phyloP scores from a whole-genome alignment of 2,797 vertebrate species.

The Oreochromis mossambicus region DNA sequence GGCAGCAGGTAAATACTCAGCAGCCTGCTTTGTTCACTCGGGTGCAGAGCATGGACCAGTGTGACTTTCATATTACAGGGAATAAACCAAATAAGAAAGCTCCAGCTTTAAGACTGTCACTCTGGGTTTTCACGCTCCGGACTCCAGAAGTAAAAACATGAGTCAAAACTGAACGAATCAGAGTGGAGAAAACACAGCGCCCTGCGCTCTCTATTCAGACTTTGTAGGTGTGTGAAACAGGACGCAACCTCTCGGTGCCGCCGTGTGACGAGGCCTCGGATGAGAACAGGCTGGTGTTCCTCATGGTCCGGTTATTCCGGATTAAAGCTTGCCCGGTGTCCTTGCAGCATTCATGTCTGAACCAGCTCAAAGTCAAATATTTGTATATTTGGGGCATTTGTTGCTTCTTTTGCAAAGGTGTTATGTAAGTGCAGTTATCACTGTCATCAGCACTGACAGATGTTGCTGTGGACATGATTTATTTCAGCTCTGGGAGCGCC shows the following conservation, averaged over 20 bases:
- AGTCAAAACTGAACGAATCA: not conserved
- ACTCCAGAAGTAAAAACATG: not conserved
- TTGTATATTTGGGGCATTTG: not conserved
- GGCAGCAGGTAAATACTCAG: not conserved
- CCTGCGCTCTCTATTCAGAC: not conserved
- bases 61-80: not conserved
- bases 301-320: not conserved
- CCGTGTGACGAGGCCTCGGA: not conserved
- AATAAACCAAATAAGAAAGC: not conserved
- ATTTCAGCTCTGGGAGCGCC: not conserved
- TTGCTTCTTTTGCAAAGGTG: rapidly evolving
- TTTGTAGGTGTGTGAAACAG: not conserved
- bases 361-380: not conserved
- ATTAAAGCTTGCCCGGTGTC: not conserved
- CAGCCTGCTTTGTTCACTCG: not conserved
- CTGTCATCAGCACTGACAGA: not conserved
- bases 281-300: not conserved
- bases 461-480: not conserved
- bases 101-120: not conserved
- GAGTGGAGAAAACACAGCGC: not conserved
- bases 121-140: not conserved
- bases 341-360: not conserved
- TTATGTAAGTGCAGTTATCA: not conserved
- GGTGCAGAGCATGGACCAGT: not conserved
- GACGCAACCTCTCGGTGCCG: not conserved